Conservation (phyloP, 2,113 vertebrate species). For the Cottus gobio region DNA sequence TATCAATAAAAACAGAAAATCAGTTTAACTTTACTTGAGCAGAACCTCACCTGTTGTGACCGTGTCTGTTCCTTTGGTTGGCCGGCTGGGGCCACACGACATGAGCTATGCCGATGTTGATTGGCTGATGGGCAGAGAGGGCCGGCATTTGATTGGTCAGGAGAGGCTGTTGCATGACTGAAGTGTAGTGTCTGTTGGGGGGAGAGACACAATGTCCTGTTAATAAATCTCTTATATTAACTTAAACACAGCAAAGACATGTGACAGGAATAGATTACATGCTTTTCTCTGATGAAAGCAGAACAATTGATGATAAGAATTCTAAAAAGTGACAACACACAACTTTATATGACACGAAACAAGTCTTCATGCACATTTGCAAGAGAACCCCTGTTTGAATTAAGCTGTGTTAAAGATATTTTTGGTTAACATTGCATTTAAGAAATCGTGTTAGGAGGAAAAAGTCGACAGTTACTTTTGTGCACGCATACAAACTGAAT, state of each 20-base stretch:
- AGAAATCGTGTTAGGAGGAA: not conserved
- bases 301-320: not conserved
- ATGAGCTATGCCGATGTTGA: conserved; percentile 96
- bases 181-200: conserved; percentile 89
- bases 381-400: not conserved
- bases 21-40: not conserved
- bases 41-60: conserved; percentile 89
- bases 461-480: not conserved
- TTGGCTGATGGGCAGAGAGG: conserved; percentile 92
- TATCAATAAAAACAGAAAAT: not conserved
- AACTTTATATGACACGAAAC: not conserved
- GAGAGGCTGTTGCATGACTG: conserved; percentile 90
- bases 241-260: not conserved
- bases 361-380: not conserved
- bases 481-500: not conserved
- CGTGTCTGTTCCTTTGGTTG: conserved; percentile 90
- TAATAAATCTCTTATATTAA: conserved; percentile 26
- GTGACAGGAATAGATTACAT: not conserved
- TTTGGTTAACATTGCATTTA: not conserved
- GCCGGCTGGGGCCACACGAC: conserved; percentile 95
- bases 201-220: conserved; percentile 88
- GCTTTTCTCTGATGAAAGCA: not conserved
- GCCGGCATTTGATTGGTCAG: conserved; percentile 92
- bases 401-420: too few relatives aligned
- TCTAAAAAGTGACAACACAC: not conserved